These are phyloP conservation scores for Meandrina meandrites DNA, from an alignment of 92 coral and sea anemone species.

Conservation along the genomic window DNA sequence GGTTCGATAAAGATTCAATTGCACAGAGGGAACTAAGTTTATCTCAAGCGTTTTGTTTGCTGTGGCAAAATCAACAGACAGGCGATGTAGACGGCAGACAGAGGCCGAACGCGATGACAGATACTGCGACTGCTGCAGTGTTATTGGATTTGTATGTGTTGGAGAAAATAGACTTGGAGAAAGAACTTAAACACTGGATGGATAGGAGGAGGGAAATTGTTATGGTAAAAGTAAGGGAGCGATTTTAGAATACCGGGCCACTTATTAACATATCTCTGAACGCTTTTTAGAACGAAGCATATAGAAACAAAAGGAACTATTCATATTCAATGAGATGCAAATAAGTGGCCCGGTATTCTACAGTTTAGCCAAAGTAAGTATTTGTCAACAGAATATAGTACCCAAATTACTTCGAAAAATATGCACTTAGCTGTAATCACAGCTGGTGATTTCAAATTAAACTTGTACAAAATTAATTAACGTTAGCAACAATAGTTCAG, in stretches of 20 bases:
- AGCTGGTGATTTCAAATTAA: too few species aligned
- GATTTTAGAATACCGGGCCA: too few species aligned
- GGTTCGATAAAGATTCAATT: conserved; percentile 58
- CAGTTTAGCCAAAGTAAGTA: too few species aligned
- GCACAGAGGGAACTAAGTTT: conserved; percentile 55
- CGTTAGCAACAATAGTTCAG: too few species aligned
- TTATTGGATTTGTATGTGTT: conserved; percentile 64
- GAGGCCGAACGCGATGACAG: conserved; percentile 37
- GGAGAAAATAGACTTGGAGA: conserved; percentile 65
- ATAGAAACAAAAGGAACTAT: too few species aligned
- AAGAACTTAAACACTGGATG: conserved; percentile 63
- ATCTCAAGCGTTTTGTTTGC: conserved; percentile 79
- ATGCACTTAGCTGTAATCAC: not conserved
- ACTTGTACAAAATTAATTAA: too few species aligned
- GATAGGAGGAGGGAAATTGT: conserved; percentile 47
- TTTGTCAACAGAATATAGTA: too few species aligned
- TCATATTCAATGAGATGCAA: too few species aligned
- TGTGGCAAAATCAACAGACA: conserved; percentile 87
- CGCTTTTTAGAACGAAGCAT: too few species aligned
- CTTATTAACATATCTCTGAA: too few species aligned
- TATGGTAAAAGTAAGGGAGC: conserved; percentile 58
- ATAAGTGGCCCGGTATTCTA: too few species aligned
- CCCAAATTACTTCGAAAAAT: not conserved
- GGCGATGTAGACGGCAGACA: conserved; percentile 77
- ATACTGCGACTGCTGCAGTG: conserved; percentile 64